These are phyloP conservation scores for Gopherus flavomarginatus DNA, from an alignment of 2,113 vertebrate genomes.

Conservation along the genomic window DNA sequence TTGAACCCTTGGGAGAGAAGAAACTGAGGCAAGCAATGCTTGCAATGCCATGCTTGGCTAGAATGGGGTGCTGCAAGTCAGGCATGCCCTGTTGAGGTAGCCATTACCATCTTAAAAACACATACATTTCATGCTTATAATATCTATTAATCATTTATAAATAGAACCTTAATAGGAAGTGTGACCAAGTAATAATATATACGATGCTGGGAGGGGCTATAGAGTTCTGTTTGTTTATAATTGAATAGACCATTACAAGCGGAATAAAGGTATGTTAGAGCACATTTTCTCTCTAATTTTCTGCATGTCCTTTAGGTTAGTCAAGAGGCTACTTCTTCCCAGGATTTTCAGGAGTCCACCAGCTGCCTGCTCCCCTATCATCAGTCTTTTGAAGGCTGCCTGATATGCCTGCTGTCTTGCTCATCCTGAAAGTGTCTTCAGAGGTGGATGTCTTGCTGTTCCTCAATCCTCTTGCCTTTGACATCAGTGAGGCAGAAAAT, in stretches of 20 bases:
- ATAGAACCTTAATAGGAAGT: neutral
- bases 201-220: neutral
- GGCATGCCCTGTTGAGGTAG: neutral
- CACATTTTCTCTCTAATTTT: neutral
- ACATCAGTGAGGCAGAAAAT: neutral
- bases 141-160: neutral
- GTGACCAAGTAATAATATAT: neutral
- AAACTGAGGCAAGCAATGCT: neutral
- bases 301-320: neutral
- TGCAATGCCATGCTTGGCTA: neutral
- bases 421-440: neutral
- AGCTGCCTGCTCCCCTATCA: neutral
- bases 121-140: neutral
- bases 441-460: neutral
- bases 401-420: rapidly evolving
- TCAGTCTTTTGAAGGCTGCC: neutral
- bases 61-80: neutral
- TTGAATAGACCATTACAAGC: neutral
- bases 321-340: neutral
- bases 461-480: neutral
- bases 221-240: neutral
- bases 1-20: neutral
- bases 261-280: neutral
- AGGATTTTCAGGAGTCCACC: neutral
- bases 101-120: neutral